Percentiles rank a stretch among this genome's conserved stretches.
Evolutionary conservation across 2,113 vertebrate species (phyloP).

Genomic region (Psammodynastes pulverulentus): DNA sequence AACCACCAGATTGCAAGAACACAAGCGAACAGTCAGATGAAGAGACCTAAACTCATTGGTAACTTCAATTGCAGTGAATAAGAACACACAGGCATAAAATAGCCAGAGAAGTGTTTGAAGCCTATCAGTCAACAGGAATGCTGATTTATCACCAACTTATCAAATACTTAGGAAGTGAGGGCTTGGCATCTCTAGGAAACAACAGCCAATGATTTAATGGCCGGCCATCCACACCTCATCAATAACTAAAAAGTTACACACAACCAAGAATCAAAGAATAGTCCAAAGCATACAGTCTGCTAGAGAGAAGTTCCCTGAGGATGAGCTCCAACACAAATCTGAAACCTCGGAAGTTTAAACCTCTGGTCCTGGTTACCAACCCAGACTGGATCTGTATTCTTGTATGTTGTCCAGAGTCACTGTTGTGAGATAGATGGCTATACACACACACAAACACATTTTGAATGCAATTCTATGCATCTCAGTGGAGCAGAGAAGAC

Average conservation of each 20-base stretch:
- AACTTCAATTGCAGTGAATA: neutral
- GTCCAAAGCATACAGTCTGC: too few relatives aligned
- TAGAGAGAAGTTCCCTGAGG: too few relatives aligned
- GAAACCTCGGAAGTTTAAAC: neutral
- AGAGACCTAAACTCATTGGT: neutral
- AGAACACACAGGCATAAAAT: too few relatives aligned
- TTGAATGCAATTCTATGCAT: neutral
- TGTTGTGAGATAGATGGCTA: neutral
- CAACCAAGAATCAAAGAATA: too few relatives aligned
- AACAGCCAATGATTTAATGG: neutral
- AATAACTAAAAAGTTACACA: too few relatives aligned
- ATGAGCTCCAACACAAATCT: neutral
- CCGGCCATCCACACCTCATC: neutral
- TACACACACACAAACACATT: neutral
- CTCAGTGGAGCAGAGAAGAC: neutral
- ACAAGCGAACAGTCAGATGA: neutral
- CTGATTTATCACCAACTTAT: neutral
- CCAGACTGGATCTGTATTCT: neutral
- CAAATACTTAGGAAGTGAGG: neutral
- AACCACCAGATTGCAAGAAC: neutral
- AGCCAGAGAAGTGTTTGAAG: neutral
- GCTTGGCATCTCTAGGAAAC: neutral
- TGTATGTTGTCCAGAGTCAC: neutral
- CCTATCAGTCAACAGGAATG: neutral
- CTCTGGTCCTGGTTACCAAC: neutral